Evolutionary conservation across 2,888 invertebrate genomes (phyloP), one percentile per base, ranked within the genome.

Genomic region (Agrotis puta): DNA sequence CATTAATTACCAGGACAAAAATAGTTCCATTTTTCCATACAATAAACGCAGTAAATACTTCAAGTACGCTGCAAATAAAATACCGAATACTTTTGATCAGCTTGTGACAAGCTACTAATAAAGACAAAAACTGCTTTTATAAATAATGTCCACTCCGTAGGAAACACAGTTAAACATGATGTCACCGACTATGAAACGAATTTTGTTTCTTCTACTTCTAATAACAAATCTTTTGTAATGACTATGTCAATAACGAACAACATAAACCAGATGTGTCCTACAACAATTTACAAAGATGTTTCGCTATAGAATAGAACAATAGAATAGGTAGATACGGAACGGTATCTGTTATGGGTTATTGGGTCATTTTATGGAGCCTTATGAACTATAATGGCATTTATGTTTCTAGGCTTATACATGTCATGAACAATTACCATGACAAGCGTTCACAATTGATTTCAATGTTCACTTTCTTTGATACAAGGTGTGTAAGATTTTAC

Each of bases 281-380:
- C 39, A 53, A 48, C 48, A 51, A 43, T 56, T 45, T 24, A 61
- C 43, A 39, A 50, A 33, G 58, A 64, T 50, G 33, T 39, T 58
- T 18, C 13, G 20, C 50, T 59, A n/a, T 50, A 77, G 48, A 70
- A 75, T 48, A 54, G 70, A 64, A 70, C 74, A 77, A 56, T 58
- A 27, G 63, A 20, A 54, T 43, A 63, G 18, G 48, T 65, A 62
- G 13, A 20, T 63, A 53, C 39, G 22, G 13, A 48, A 61, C n/a
- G 61, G 61, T 72, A 24, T 72, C 20, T 43, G 61, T 43, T 57
- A 65, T 50, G 72, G 76, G 51, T 62, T 65, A 72, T 72, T 76
- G 51, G 65, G 43, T 77, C 20, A 47, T 51, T 18, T 13, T 13
- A 14, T 53, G 20, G 61, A 70, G 58, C 45, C n/a, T 39, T 58